A percentile compares a stretch with the other conserved stretches of the same genome.
These are phyloP conservation scores for Rhombomys opimus DNA, from an alignment of 2,113 vertebrate species.

Conservation along the genomic window DNA sequence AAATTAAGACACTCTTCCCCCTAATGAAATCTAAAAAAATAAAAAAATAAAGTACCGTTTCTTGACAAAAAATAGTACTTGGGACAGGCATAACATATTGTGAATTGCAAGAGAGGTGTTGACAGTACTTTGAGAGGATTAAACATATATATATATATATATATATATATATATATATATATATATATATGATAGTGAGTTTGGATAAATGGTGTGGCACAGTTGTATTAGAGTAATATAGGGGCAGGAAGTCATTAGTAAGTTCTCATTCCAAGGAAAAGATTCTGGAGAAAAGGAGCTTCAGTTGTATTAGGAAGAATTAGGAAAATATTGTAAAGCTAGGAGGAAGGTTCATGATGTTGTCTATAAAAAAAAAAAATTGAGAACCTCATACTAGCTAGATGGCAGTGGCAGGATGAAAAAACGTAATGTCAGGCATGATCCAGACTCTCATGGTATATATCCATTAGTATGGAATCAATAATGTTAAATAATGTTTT, in stretches of 20 bases:
- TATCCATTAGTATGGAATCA: not conserved
- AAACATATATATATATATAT: not conserved
- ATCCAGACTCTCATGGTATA: not conserved
- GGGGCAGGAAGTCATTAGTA: not conserved
- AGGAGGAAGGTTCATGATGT: not conserved
- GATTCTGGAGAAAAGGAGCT: conserved; percentile 14
- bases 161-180: no score
- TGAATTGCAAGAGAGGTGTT: not conserved
- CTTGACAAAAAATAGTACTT: not conserved
- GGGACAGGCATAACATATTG: not conserved
- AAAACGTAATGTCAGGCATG: not conserved
- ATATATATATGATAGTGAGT: not conserved
- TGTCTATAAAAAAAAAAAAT: not conserved
- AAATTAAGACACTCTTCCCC: no score
- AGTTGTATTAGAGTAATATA: not conserved
- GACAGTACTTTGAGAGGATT: not conserved
- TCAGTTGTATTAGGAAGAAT: not conserved
- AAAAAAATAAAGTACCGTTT: no score
- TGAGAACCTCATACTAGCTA: not conserved
- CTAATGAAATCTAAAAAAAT: no score
- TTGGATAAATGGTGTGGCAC: not conserved
- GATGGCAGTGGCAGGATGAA: not conserved
- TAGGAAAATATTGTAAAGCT: not conserved
- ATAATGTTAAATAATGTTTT: conserved; percentile 16
- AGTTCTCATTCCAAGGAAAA: not conserved